A percentile compares a stretch with the other conserved stretches of the same genome.
phyloP scores from a whole-genome alignment of 2,888 invertebrate species.

The Melanchra persicariae region DNA sequence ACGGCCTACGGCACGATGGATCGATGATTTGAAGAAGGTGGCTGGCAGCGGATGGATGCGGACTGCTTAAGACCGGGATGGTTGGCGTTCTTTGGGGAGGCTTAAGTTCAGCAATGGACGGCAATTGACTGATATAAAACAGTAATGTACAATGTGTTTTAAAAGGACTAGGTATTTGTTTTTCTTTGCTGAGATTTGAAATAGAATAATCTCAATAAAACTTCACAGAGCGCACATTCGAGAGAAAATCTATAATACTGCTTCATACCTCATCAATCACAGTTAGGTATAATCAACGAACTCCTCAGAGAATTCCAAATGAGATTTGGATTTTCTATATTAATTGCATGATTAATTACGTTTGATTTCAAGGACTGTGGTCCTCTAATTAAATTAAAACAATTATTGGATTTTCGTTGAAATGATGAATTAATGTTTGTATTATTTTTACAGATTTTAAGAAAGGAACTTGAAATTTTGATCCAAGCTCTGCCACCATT shows the following conservation, averaged over 20 bases:
- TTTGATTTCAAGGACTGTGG: slow-evolving; percentile 1
- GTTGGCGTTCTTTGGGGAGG: no score
- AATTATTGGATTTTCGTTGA: not conserved
- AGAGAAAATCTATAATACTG: not conserved
- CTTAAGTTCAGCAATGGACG: no score
- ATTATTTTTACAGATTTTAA: no score
- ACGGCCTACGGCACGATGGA: no score
- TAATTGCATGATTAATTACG: slow-evolving; percentile 34
- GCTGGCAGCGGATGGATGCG: no score
- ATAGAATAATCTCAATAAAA: not conserved
- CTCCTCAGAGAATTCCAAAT: slow-evolving; percentile 24
- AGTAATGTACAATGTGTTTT: no score
- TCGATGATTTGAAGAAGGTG: no score
- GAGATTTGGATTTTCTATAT: slow-evolving; percentile 20
- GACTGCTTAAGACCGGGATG: no score
- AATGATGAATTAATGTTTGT: not conserved
- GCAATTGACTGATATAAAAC: no score
- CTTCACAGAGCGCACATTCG: not conserved
- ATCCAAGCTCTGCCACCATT: no score
- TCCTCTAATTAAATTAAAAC: not conserved
- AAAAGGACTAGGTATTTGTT: no score
- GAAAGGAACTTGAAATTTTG: no score
- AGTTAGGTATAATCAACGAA: slow-evolving; percentile 19
- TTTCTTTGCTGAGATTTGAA: not conserved
- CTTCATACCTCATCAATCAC: slow-evolving; percentile 31